Base-by-base conservation (phyloP, 1,140 invertebrate genomes). In the Gonioctena quinquepunctata region DNA sequence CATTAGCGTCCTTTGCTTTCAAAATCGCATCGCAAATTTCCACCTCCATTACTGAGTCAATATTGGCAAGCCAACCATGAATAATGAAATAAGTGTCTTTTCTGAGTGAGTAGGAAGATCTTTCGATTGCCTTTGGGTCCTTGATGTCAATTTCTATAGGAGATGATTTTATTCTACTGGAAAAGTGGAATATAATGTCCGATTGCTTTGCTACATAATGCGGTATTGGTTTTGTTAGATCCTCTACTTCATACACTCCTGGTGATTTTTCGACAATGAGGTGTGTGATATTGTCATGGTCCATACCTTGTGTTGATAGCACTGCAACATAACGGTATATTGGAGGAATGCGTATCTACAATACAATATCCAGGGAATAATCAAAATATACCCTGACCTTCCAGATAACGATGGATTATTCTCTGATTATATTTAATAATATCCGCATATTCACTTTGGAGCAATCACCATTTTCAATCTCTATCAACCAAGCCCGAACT, bases 1-100 rank as follows among this genome's bases (percentile, higher is more conserved):
- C 81, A 71, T 90, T 89, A 27, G 81, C 84, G 67, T 87, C 81
- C 8, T 76, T 73, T 21, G 23, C 64, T 5, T 63, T 61, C n/a
- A 85, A 61, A 71, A 72, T 16, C 81, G 83, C 84, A 22, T 81
- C 73, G 54, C 73, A 75, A 66, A 84, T 66, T 13, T 76, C 22
- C 3, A 42, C 72, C 23, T 80, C 82, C 2, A 80, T 59, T 8
- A 26, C 11, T 23, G 74, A 73, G 33, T 68, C 13, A 3, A 70
- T 56, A 7, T 70, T 68, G 48, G 68, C 72, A 16, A 71, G 63
- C 76, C 80, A 83, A 13, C 83, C 82, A 49, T 84, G 82, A 16
- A 80, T 80, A 8, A 84, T 69, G 8, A 84, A 75, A 25, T 73
- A 72, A 1, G 78, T 82, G 5, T 42, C 33, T 42, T 42, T 42